Percentiles rank a stretch among this genome's conserved stretches.
Evolutionary conservation across 2,797 vertebrate genomes (phyloP).

Genomic region (Sebastes vulpes): DNA sequence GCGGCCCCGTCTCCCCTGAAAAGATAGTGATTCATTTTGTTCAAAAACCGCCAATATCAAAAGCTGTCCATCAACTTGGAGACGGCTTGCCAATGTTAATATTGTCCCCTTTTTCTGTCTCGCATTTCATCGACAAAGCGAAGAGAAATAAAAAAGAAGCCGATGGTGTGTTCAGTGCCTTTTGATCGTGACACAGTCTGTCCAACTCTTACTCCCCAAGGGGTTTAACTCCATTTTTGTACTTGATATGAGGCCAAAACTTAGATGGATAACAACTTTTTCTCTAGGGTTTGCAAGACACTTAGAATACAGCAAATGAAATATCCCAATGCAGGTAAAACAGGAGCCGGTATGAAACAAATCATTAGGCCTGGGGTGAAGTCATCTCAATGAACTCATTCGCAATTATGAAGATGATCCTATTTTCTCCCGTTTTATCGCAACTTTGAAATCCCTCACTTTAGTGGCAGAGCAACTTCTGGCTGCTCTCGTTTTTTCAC

Average conservation of each 20-base stretch:
- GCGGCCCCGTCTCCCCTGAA: conserved; percentile 26
- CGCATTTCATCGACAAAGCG: conserved; percentile 49
- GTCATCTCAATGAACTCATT: neutral
- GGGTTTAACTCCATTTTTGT: neutral
- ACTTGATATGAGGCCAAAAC: conserved; percentile 22
- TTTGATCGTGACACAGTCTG: conserved; percentile 55
- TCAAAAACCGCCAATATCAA: conserved; percentile 54
- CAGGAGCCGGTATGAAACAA: neutral
- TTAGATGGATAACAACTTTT: conserved; percentile 22
- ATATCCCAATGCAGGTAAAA: neutral
- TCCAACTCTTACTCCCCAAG: conserved; percentile 7
- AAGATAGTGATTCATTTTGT: conserved; percentile 59
- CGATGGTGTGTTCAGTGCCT: conserved; percentile 24
- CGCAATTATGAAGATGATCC: neutral
- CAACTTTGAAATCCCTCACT: conserved; percentile 19
- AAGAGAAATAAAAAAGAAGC: conserved; percentile 26
- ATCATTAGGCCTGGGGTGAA: conserved; percentile 11
- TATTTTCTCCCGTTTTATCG: conserved; percentile 20
- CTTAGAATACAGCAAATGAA: neutral
- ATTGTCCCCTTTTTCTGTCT: conserved; percentile 48
- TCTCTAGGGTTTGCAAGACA: neutral
- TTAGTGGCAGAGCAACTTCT: neutral
- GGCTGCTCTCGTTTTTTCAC: conserved; percentile 2
- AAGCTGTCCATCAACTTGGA: conserved; percentile 62
- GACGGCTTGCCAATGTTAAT: conserved; percentile 57